Evolutionary conservation across 64 coral and sea anemone genomes (phyloP), one percentile per base, ranked within the genome.

Genomic region (Dendronephthya gigantea): DNA sequence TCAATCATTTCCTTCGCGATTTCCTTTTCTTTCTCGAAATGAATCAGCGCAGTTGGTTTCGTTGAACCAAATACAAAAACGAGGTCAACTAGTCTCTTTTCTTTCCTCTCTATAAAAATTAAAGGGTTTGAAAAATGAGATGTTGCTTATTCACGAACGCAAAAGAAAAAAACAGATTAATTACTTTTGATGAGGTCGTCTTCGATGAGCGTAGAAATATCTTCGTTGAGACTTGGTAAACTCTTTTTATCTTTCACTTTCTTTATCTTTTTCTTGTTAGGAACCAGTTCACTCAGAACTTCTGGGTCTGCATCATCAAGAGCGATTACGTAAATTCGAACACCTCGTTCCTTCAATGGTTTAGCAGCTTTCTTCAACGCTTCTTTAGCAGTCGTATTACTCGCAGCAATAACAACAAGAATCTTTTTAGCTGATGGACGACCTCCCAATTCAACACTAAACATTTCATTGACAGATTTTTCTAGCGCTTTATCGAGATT

Each of bases 11-110:
- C 1, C 25, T 62, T 62, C 2, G 55, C 55, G 8, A 62, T 62
- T 13, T 62, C 1, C 25, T 62, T 62, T 22, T 62, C 55, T n/a
- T 19, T 62, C 25, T 62, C 55, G 25, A 62, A 62, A 2, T 7
- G 55, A 62, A 27, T 62, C 19, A 22, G 19, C 25, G 55, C 55
- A n/a, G 19, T 62, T 27, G 19, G 19, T 62, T 27, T 23, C 19
- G 25, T 27, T 7, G 55, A 15, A 62, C 55, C 55, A 62, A 62
- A 62, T 27, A 62, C 55, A 62, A 62, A 62, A 62, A 62, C 55
- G 4, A 96, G 65, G n/a, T 96, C 89, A 23, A 92, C 51, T 39
- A 88, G 88, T 23, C 50, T 84, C n/a, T 85, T 75, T 11, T 84
- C 72, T 79, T 79, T 79, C 10, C 27, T 15, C 36, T 79, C 72